Base-by-base conservation (phyloP, 1,140 invertebrate species). In the Cotesia glomerata region DNA sequence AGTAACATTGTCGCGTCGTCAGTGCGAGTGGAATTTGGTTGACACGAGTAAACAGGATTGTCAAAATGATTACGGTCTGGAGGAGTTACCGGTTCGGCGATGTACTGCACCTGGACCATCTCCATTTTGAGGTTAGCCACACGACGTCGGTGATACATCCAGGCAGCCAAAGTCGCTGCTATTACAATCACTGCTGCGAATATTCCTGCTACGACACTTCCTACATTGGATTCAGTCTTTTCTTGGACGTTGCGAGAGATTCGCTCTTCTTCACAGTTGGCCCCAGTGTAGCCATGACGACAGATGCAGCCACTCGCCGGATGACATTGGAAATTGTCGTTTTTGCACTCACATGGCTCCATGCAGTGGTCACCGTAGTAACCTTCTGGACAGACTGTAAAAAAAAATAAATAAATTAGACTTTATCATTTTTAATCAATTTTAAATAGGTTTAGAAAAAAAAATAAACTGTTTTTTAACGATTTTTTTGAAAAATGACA, bases 281-380 rank as follows among this genome's bases (percentile, higher is more conserved):
- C 79, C 82, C 95, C 95, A 58, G 88, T 89, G 79, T 89, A 95
- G 34, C 94, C 94, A 78, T 92, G 90, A 71, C 91, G 91, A 78
- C 95, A 97, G 9, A 92, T 88, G 83, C 96, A 97, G 13, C 96
- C 96, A 2, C 90, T 80, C 2, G 91, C 90, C 8, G 94, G 90
- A 84, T 97, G 93, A 80, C 96, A 97, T 65, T 92, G 89, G 85
- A 93, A 96, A 56, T 79, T 83, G 8, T 92, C 90, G 65, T 90
- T 93, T 69, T 89, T 87, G 81, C 95, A 97, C 71, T 92, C 89
- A 80, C 94, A 96, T 0, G 91, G 86, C 66, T 91, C 85, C 91
- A 96, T 94, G 80, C 96, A 97, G 80, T 96, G 93, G 72, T 95
- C 92, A 16, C 95, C 95, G 84, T 91, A 96, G 83, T 94, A 97